Evolutionary conservation across 2,888 invertebrate species (phyloP), one percentile per base, ranked within the genome.

Genomic region (Hipparchia sbordonii): DNA sequence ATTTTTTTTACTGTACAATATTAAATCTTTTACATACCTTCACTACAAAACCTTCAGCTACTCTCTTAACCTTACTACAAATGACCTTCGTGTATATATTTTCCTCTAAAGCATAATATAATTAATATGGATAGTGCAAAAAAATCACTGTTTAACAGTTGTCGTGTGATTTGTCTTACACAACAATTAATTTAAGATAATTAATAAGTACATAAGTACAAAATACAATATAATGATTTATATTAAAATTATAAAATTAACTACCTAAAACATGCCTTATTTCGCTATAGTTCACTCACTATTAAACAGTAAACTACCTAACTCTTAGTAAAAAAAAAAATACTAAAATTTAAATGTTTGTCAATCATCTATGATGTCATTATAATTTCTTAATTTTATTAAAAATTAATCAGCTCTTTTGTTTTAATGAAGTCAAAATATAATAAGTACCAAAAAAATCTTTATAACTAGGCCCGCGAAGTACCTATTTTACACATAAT

Each of bases 341-440:
- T 56, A n/a, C 13, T 23, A 8, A 8, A 23, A 8, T 6, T 13
- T 57, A 57, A 57, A 23, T 57, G n/a, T 54, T 13, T 57, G 57
- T 57, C 57, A 57, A 57, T 23, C 57, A 12, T 52, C 52, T 12
- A 57, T 57, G 8, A 57, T 57, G 57, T 57, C 57, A 57, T 57
- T 23, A 57, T 57, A 57, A 13, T 56, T 56, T 56, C 56, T 56
- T 56, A 13, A 57, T 13, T 13, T 13, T 8, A 7, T 23, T 8
- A 13, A 23, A 57, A 23, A 57, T 1, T 56, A 13, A 56, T 56
- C 56, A 57, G 57, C 57, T 23, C 57, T 13, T 57, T 56, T 56
- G 7, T 13, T n/a, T 52, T 12, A 56, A 56, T 13, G 13, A 57
- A 13, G 13, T 13, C 23, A 13, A 57, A 57, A 57, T 52, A 52